Evolutionary conservation across 2,888 invertebrate species (phyloP).

Genomic region (Vesta saturnalis): DNA sequence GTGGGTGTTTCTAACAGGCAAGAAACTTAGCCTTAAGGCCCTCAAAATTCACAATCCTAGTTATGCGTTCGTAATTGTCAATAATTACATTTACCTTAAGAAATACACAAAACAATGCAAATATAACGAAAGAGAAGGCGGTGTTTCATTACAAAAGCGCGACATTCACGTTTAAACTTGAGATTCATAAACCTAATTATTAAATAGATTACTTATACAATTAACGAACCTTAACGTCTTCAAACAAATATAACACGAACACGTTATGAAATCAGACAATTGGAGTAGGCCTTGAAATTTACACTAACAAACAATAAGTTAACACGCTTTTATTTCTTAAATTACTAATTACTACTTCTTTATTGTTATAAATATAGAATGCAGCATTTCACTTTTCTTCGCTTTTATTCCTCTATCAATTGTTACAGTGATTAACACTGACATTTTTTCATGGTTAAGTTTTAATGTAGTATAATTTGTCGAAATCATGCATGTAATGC

Average conservation of each 20-base stretch:
- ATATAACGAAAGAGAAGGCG: slow-evolving; percentile 33
- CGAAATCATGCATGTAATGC: slow-evolving; percentile 17
- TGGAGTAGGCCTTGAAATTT: slow-evolving; percentile 24
- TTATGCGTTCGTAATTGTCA: slow-evolving; percentile 15
- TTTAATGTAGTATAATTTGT: too few species aligned
- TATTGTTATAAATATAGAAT: neutral
- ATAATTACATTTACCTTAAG: slow-evolving; percentile 26
- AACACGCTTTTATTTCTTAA: slow-evolving; percentile 7
- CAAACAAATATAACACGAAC: slow-evolving; percentile 20
- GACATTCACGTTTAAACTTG: slow-evolving; percentile 39
- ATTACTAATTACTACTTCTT: slow-evolving; percentile 12
- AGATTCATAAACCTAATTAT: slow-evolving; percentile 34
- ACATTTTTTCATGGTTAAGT: slow-evolving; percentile 13
- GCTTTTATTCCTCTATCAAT: too few species aligned
- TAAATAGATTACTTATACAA: slow-evolving; percentile 33
- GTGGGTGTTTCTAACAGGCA: slow-evolving; percentile 41
- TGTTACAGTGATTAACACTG: too few species aligned
- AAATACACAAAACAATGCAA: neutral
- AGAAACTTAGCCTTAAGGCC: neutral
- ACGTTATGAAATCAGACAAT: slow-evolving; percentile 15
- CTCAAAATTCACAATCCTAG: slow-evolving; percentile 1
- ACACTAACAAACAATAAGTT: neutral
- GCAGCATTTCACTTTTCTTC: slow-evolving; percentile 4
- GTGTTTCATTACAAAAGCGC: slow-evolving; percentile 29
- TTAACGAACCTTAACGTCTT: slow-evolving; percentile 24